phyloP scores from a whole-genome alignment of 1,140 invertebrate genomes.

The Streblospio benedicti region DNA sequence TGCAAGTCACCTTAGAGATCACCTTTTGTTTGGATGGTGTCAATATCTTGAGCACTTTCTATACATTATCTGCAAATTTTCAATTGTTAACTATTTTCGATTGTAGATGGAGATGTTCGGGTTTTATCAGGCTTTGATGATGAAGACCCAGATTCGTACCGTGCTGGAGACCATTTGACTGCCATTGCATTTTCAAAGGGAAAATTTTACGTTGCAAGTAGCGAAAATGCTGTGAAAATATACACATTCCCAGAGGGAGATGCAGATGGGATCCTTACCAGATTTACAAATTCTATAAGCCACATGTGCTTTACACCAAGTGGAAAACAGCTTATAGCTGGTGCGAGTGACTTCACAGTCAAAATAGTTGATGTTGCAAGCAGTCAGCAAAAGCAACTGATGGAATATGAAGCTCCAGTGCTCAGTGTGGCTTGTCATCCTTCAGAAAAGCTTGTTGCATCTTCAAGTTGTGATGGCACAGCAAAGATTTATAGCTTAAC shows the following conservation, averaged over 20 bases:
- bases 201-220: conserved; percentile 69
- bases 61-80: too few species aligned
- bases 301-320: conserved; percentile 58
- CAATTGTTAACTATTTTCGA: too few species aligned
- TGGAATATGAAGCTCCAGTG: conserved; percentile 74
- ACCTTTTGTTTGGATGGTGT: too few species aligned
- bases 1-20: too few species aligned
- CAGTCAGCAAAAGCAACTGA: conserved; percentile 50
- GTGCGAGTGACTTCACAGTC: conserved; percentile 52
- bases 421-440: conserved; percentile 78
- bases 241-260: conserved; percentile 72
- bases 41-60: too few species aligned
- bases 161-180: conserved; percentile 71
- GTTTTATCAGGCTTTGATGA: conserved; percentile 74
- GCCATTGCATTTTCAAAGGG: conserved; percentile 57
- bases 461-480: conserved; percentile 76
- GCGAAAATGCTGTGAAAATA: conserved; percentile 74
- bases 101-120: conserved; percentile 79
- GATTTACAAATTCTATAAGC: conserved; percentile 76
- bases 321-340: conserved; percentile 55
- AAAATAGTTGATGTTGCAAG: conserved; percentile 54
- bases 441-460: conserved; percentile 64
- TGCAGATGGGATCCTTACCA: conserved; percentile 72
- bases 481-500: conserved; percentile 71
- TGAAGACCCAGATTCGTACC: conserved; percentile 69